Evolutionary conservation across 2,113 vertebrate species (phyloP), one percentile per base, ranked within the genome.

Genomic region (Dissostichus mawsoni): DNA sequence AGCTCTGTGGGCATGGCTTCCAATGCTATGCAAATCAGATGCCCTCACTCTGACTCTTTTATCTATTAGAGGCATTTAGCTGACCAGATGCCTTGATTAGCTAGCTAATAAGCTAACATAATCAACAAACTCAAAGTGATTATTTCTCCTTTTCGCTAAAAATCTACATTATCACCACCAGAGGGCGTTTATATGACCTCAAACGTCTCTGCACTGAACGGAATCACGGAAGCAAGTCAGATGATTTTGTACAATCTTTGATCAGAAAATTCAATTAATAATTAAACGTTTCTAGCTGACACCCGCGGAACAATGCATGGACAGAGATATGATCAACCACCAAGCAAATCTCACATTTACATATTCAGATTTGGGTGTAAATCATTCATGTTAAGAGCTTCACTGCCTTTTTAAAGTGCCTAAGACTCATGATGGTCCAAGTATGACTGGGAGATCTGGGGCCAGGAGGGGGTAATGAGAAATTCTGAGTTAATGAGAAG

Each of bases 401-500:
- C 55, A 52, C 18, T 83, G 83, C 47, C 33, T 84, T 83, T 85
- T 84, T 80, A 74, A 88, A 76, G 76, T 72, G 66, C 74, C 76
- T 81, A 74, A 64, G 61, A 81, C 17, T 16, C 76, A 53, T 16
- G 36, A 89, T 36, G 58, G 78, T 78, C 63, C 64, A 61, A 81
- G 76, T 75, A 78, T 73, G 76, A 80, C 70, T 75, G 72, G 74
- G 16, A 75, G 85, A 80, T 75, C 74, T 86, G 89, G 80, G 81
- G 85, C 87, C 85, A 90, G 81, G 52, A 86, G 73, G 86, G 81
- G 86, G 75, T 90, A 89, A 94, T 85, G 87, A 90, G 81, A 88
- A 91, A 84, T 57, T 83, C 74, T 4, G 50, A 76, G 87, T 86
- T 93, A 93, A 93, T 92, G 89, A 92, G 88, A 88, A 89, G 80